Conservation (phyloP, 2,888 invertebrate species). For the Acanthosepion esculentum region DNA sequence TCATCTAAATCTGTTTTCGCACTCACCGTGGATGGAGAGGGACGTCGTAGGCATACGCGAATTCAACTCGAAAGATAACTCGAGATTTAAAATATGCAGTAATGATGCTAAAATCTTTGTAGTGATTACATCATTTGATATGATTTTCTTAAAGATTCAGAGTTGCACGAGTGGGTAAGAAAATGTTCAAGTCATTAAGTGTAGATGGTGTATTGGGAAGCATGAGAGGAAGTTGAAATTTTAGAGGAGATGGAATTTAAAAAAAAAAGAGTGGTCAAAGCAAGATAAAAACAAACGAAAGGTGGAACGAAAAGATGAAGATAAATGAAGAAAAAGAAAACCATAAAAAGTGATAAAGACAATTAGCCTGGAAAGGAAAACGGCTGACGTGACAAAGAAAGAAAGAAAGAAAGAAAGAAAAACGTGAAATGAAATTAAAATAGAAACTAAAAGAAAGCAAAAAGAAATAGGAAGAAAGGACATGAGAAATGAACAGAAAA, state of each 20-base stretch:
- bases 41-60: background rate
- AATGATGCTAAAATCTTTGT: background rate
- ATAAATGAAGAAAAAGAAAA: background rate
- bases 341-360: background rate
- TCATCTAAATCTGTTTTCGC: background rate
- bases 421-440: too few species aligned
- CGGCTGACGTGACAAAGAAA: background rate
- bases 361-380: background rate
- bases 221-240: background rate
- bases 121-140: slow-evolving; percentile 4
- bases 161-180: background rate
- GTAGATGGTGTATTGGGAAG: background rate
- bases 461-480: too few species aligned
- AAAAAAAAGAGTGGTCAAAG: background rate
- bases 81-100: slow-evolving; percentile 2
- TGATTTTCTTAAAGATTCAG: background rate
- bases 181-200: background rate
- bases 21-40: background rate
- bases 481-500: too few species aligned
- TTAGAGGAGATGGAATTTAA: background rate
- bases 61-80: background rate
- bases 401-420: too few species aligned
- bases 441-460: too few species aligned
- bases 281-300: background rate
- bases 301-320: background rate